Conservation (phyloP, 35 echinoderm and acorn worm genomes). For the Stichopus chloronotus region DNA sequence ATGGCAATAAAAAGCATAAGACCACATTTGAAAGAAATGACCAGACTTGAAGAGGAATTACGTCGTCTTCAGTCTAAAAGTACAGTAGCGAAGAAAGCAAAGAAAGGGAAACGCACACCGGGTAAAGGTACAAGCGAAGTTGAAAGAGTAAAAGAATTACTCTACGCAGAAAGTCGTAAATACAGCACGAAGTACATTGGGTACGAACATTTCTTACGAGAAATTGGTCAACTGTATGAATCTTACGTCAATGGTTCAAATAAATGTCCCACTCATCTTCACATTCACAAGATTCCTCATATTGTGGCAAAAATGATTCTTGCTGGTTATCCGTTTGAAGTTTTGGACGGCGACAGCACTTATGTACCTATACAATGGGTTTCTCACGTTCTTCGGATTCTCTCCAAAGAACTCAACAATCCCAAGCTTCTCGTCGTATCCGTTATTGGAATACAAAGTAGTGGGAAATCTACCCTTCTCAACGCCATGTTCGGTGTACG, state of each 20-base stretch:
- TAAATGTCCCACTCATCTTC: background rate
- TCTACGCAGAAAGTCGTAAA: constrained; percentile 1
- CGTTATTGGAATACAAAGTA: constrained; percentile 57
- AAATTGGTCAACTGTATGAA: constrained; percentile 37
- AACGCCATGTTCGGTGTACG: constrained; percentile 59
- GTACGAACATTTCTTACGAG: constrained; percentile 31
- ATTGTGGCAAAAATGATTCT: constrained; percentile 41
- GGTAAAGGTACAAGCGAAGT: background rate
- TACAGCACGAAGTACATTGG: constrained; percentile 37
- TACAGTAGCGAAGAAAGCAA: background rate
- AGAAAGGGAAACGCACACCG: background rate
- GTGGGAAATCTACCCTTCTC: constrained; percentile 61
- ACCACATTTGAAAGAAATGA: constrained; percentile 26
- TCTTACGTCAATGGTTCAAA: background rate
- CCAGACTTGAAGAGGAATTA: background rate
- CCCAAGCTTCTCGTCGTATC: constrained; percentile 46
- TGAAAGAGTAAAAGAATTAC: background rate
- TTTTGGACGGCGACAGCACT: constrained; percentile 31
- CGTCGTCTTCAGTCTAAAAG: background rate
- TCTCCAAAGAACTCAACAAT: background rate
- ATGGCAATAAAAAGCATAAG: constrained; percentile 26
- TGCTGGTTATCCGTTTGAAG: constrained; percentile 13
- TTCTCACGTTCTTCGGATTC: background rate
- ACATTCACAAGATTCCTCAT: background rate
- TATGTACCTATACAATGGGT: constrained; percentile 39